phyloP scores from a whole-genome alignment of 2,797 vertebrate species.

The Spheniscus humboldti region DNA sequence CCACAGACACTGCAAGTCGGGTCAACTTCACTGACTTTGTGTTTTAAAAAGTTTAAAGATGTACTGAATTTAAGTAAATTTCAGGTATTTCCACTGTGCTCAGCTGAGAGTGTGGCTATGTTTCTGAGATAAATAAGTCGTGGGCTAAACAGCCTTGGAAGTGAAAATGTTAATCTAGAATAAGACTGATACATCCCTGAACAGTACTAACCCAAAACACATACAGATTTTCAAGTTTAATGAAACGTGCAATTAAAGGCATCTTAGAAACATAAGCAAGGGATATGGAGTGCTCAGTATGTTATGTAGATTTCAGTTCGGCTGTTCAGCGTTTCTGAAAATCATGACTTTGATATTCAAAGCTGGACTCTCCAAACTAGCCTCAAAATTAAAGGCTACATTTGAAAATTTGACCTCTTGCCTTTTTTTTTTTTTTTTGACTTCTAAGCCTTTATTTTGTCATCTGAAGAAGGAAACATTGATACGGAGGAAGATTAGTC shows the following conservation, averaged over 20 bases:
- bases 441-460: not conserved
- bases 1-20: not conserved
- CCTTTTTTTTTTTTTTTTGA: not conserved
- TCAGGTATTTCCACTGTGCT: not conserved
- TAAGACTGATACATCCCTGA: not conserved
- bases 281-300: not conserved
- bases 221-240: not conserved
- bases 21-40: not conserved
- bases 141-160: not conserved
- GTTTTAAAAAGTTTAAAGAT: not conserved
- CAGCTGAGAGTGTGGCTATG: not conserved
- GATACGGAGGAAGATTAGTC: not conserved
- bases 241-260: not conserved
- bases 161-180: not conserved
- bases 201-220: not conserved
- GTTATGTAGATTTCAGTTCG: not conserved
- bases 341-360: not conserved
- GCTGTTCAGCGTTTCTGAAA: not conserved
- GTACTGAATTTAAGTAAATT: not conserved
- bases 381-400: not conserved
- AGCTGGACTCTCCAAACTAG: not conserved
- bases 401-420: not conserved
- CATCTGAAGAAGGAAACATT: not conserved
- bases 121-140: not conserved
- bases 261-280: not conserved